phyloP scores from a whole-genome alignment of 2,113 vertebrate species.

The Sardina pilchardus region DNA sequence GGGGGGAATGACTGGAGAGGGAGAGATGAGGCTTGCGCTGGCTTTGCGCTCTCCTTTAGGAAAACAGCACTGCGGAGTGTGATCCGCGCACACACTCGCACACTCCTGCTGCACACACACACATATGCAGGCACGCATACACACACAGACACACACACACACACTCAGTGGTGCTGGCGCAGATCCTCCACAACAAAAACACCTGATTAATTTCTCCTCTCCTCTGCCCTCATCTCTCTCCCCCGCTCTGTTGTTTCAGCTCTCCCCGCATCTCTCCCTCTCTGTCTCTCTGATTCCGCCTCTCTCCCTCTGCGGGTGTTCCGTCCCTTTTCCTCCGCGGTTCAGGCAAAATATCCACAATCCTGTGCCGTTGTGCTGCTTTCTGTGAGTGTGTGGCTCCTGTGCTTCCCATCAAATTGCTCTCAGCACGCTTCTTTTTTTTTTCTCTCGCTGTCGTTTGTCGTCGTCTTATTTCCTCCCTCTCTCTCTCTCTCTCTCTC shows the following conservation, averaged over 20 bases:
- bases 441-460: background rate
- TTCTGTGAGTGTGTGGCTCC: background rate
- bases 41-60: slow-evolving; percentile 27
- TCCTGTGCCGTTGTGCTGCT: slow-evolving; percentile 15
- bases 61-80: slow-evolving; percentile 52
- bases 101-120: slow-evolving; percentile 12
- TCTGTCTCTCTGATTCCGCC: background rate
- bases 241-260: slow-evolving; percentile 22
- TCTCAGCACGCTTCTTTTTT: slow-evolving; percentile 2
- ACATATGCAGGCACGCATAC: slow-evolving; percentile 26
- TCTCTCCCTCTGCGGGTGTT: slow-evolving; percentile 17
- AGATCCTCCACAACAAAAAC: slow-evolving; percentile 41
- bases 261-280: background rate
- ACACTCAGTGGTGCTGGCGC: slow-evolving; percentile 29
- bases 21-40: slow-evolving; percentile 24
- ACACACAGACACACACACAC: slow-evolving; percentile 37
- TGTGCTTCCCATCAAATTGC: background rate
- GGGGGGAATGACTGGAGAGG: slow-evolving; percentile 19
- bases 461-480: slow-evolving; percentile 32
- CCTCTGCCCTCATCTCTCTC: background rate
- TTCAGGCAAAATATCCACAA: slow-evolving; percentile 13
- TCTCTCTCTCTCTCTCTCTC: slow-evolving; percentile 29
- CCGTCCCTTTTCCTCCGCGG: background rate
- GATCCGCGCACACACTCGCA: slow-evolving; percentile 25
- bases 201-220: slow-evolving; percentile 29